phyloP scores from a whole-genome alignment of 2,113 vertebrate genomes.

The Laterallus jamaicensis region DNA sequence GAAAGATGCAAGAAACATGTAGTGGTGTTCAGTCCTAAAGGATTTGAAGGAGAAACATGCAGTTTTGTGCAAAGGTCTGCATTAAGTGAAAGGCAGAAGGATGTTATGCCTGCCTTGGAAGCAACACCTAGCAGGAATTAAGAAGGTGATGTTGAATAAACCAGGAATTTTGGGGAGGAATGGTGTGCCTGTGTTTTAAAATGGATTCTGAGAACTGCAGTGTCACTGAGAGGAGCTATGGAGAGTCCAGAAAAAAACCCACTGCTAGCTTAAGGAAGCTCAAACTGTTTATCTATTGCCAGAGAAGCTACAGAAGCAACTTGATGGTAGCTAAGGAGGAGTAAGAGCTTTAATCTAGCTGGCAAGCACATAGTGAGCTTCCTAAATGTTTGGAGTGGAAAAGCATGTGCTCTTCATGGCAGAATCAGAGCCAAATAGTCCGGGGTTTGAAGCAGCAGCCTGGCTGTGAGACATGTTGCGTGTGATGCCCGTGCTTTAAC shows the following conservation, averaged over 20 bases:
- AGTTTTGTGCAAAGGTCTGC: not conserved
- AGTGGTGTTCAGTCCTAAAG: not conserved
- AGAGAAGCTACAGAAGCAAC: not conserved
- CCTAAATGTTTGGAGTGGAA: not conserved
- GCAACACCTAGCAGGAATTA: not conserved
- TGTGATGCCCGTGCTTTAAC: fast-evolving
- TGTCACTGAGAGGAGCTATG: not conserved
- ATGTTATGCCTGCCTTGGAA: not conserved
- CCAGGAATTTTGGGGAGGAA: not conserved
- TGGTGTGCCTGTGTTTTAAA: not conserved
- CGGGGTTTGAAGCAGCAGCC: not conserved
- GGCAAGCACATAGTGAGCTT: not conserved
- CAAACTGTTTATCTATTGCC: not conserved
- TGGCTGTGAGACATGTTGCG: fast-evolving
- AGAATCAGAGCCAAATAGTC: not conserved
- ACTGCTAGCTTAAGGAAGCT: not conserved
- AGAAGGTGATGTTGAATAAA: not conserved
- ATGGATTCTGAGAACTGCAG: not conserved
- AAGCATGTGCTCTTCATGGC: not conserved
- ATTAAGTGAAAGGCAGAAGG: not conserved
- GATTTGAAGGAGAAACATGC: not conserved
- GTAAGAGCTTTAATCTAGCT: not conserved
- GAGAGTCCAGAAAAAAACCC: not conserved
- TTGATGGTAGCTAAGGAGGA: not conserved
- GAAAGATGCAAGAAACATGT: not conserved